Evolutionary conservation across 2,797 vertebrate species (phyloP).

Genomic region (Sarcophilus harrisii): DNA sequence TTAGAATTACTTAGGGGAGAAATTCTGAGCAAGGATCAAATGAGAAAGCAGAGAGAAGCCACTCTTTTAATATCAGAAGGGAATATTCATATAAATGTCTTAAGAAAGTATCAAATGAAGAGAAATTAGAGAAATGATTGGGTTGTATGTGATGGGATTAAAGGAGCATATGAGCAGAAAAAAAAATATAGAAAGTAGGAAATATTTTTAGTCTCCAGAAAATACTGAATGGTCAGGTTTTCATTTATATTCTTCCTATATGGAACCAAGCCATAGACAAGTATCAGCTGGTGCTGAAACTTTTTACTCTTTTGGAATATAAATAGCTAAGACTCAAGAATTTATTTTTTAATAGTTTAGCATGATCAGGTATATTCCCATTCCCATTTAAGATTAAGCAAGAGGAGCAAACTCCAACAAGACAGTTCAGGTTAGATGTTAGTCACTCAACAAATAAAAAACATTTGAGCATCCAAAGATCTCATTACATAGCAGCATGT

Average conservation of each 20-base stretch:
- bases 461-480: neutral
- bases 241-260: neutral
- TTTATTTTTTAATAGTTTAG: neutral
- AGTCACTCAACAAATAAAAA: neutral
- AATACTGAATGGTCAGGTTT: neutral
- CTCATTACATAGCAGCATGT: neutral
- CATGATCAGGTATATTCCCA: neutral
- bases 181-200: neutral
- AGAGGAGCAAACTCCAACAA: neutral
- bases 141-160: neutral
- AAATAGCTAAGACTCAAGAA: neutral
- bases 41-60: neutral
- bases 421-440: neutral
- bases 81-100: neutral
- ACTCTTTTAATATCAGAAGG: neutral
- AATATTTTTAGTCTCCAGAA: neutral
- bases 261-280: neutral
- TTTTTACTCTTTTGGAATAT: neutral
- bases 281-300: neutral
- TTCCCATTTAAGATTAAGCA: neutral
- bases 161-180: neutral
- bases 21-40: neutral
- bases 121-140: neutral
- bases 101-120: neutral
- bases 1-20: neutral